These are phyloP conservation scores for Phalacrocorax brasilianus DNA, from an alignment of 2,113 vertebrate species.

Conservation along the genomic window DNA sequence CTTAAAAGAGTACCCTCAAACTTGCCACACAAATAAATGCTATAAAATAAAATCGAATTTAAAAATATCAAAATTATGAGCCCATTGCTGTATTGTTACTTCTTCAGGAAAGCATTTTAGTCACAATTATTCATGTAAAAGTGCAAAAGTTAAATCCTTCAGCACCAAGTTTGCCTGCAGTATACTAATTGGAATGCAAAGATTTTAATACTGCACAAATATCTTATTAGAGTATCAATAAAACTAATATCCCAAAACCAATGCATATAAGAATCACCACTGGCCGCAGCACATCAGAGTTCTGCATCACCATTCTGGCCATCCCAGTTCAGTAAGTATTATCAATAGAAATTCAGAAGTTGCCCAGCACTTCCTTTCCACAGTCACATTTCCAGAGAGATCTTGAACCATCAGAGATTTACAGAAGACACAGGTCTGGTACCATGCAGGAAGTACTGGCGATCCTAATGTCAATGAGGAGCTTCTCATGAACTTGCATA, in stretches of 20 bases:
- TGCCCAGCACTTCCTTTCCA: background rate
- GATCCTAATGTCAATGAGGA: background rate
- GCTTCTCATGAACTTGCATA: background rate
- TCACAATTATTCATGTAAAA: background rate
- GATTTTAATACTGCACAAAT: background rate
- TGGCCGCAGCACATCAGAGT: background rate
- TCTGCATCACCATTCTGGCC: background rate
- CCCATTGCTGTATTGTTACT: background rate
- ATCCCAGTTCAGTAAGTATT: background rate
- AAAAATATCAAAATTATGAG: background rate
- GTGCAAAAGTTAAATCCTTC: background rate
- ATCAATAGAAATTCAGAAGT: background rate
- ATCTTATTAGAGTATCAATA: background rate
- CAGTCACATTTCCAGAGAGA: background rate
- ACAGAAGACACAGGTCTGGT: background rate
- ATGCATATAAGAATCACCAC: background rate
- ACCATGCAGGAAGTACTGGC: background rate
- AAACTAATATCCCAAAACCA: background rate
- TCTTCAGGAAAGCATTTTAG: background rate
- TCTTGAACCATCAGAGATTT: background rate
- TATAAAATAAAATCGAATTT: background rate
- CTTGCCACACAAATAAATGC: background rate
- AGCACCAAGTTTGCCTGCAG: background rate
- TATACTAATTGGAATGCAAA: background rate
- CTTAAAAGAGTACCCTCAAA: background rate